Base-by-base conservation (phyloP, 2,113 vertebrate genomes). In the Oryctolagus cuniculus region DNA sequence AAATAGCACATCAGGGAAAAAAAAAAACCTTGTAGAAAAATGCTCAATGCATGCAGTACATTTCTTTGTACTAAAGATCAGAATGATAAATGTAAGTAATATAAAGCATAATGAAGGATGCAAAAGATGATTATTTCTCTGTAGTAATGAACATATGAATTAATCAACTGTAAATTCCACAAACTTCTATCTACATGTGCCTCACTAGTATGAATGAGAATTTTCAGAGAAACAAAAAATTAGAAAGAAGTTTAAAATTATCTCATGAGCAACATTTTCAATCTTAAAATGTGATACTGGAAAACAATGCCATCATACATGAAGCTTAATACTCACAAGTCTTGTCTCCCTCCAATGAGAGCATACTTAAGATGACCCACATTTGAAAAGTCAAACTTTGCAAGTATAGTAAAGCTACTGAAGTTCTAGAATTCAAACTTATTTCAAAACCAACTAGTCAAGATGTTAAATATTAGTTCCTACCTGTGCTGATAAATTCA, bases 1-100 rank as follows among this genome's bases (percentile, higher is more conserved):
- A 96, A 98, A 98, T 70, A 98, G 97, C 88, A 98, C 94, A 96
- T 95, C 96, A 96, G 90, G 93, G 36, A 91, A 93, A 44, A 44
- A 44, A 44, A 97, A 94, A 95, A 96, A 92, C 90, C 90, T 89
- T 89, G 96, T 88, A 97, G 98, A 97, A 66, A 97, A 98, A 94
- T 93, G 97, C 97, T 98, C 97, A 97, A 98, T 93, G 97, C 97
- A 98, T 97, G 97, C 97, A 98, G 97, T 95, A 98, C 96, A 97
- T 97, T 97, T 93, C 79, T 98, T 96, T 98, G 95, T 96, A 97
- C 95, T 97, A 97, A 84, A 96, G 97, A 98, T 95, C 94, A 98
- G 97, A 98, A 98, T 96, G 94, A 95, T 95, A 97, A 95, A 94
- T 98, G 96, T 94, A 97, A 97, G 70, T 93, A 97, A 78, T 96